Base-by-base conservation (phyloP, 2,113 vertebrate genomes). In the Falcunculus frontatus region DNA sequence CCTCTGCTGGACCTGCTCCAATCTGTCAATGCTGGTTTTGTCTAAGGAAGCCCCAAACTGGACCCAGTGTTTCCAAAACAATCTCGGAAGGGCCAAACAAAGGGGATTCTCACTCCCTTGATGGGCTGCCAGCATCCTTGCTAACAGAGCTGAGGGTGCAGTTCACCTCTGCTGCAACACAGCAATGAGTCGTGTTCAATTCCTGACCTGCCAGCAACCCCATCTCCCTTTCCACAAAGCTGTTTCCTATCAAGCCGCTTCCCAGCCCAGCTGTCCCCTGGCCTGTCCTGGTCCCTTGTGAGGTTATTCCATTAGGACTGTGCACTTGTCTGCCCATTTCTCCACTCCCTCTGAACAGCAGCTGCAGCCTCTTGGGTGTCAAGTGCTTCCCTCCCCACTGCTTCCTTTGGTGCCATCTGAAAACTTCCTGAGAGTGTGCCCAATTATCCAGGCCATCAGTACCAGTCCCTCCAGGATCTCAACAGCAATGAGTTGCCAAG, bases 341-440 rank as follows among this genome's bases (percentile, higher is more conserved):
- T 76, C 41, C 70, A 60, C 55, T 52, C 73, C 56, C 72, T 81
- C 81, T 85, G 63, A 93, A 26, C 21, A 87, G 65, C 89, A 97
- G 84, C 77, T 87, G 80, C 81, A 84, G 64, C 76, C 80, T 92
- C 95, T 90, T 46, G 95, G 87, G 57, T 53, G 60, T 62, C 2
- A 0, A 95, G 84, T 74, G 74, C 65, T 84, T 92, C 79, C 63
- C 52, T 93, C 21, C 83, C 19, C 44, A 6, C 42, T 62, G 68
- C 56, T 92, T 86, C 94, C 83, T 67, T 74, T 5, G 53, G 57
- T 73, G 83, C 21, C 29, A 83, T 85, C 82, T 69, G 49, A 87
- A 88, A 92, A 53, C 46, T 60, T 69, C 67, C 85, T 53, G 57
- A 64, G 64, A 47, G 21, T 30, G 29, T 80, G 50, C 30, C 55